These are phyloP conservation scores for Diploptera punctata DNA, from an alignment of 2,888 invertebrate species.

Conservation along the genomic window DNA sequence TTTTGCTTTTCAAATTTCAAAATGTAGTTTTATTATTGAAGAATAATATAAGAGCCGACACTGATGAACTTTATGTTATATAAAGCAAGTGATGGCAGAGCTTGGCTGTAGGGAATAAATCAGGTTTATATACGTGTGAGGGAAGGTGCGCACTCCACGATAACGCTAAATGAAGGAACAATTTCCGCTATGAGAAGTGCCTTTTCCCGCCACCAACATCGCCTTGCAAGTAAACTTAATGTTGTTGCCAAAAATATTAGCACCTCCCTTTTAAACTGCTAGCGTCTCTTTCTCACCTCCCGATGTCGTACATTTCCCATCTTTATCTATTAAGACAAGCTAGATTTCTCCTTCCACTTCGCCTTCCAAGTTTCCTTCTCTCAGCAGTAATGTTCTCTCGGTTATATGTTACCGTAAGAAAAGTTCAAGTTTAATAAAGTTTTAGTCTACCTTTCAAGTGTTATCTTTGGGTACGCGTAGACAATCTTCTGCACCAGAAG, in stretches of 20 bases:
- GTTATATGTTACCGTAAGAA: conserved; percentile 19
- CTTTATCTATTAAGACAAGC: conserved; percentile 13
- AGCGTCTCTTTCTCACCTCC: background rate
- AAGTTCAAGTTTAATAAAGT: conserved; percentile 28
- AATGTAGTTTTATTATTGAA: no score
- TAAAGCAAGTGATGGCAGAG: background rate
- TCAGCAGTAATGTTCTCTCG: background rate
- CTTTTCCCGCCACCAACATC: conserved; percentile 1
- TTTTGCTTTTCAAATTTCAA: no score
- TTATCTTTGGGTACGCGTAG: conserved; percentile 22
- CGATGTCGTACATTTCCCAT: background rate
- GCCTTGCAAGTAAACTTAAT: conserved; percentile 17
- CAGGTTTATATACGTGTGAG: conserved; percentile 36
- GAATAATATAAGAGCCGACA: background rate
- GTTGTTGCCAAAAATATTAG: conserved; percentile 31
- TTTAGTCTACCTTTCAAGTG: conserved; percentile 21
- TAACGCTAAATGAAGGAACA: conserved; percentile 36
- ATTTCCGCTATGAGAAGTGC: conserved; percentile 30
- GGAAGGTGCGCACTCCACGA: conserved; percentile 27
- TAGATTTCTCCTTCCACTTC: background rate
- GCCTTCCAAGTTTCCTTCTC: background rate
- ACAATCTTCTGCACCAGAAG: background rate
- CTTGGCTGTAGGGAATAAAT: conserved; percentile 32
- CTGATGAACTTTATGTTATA: conserved; percentile 25
- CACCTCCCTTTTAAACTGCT: conserved; percentile 14